Percentiles rank a stretch among this genome's conserved stretches.
These are phyloP conservation scores for Phragmatobia fuliginosa DNA, from an alignment of 2,888 invertebrate genomes.

Conservation along the genomic window DNA sequence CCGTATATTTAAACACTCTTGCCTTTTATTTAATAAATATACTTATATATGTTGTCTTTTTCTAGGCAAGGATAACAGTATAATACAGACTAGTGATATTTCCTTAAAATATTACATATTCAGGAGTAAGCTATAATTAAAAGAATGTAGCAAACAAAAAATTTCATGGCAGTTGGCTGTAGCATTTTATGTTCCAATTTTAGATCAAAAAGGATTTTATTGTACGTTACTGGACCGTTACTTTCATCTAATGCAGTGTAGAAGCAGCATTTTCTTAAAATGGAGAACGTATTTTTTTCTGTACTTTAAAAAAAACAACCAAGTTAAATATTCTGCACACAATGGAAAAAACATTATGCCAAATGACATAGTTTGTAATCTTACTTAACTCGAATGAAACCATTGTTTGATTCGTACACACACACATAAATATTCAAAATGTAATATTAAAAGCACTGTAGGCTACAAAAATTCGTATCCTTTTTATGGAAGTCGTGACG, in stretches of 20 bases:
- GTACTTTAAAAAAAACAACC: too few relatives aligned
- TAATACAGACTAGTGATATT: background rate
- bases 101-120: background rate
- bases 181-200: background rate
- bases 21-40: too few relatives aligned
- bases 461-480: background rate
- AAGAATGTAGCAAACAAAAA: background rate
- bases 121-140: background rate
- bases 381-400: background rate
- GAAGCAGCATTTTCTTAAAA: background rate
- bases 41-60: background rate
- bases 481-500: constrained; percentile 25
- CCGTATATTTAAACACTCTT: too few relatives aligned
- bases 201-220: background rate
- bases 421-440: background rate
- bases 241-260: background rate
- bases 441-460: background rate
- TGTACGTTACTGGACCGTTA: background rate
- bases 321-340: background rate
- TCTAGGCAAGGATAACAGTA: background rate
- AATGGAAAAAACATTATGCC: background rate
- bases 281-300: background rate
- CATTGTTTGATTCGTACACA: too few relatives aligned
- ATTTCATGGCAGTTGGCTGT: background rate
- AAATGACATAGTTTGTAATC: background rate